Conservation (phyloP, 2,888 invertebrate genomes). For the Melikaiella ostensackeni region DNA sequence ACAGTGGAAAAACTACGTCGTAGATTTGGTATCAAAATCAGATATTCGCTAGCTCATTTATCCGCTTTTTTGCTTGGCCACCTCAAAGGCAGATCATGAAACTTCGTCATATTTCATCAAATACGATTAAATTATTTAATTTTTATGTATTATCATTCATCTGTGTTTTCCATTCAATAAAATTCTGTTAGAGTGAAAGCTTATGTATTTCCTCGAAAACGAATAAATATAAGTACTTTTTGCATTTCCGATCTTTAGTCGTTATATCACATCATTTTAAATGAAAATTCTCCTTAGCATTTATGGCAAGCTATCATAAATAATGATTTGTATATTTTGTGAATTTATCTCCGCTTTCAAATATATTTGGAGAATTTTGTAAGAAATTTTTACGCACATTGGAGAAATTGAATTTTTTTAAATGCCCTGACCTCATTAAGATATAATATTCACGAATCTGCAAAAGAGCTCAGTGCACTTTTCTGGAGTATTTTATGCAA, state of each 20-base stretch:
- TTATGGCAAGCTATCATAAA: background rate
- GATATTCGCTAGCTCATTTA: background rate
- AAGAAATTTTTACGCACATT: background rate
- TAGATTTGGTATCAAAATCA: background rate
- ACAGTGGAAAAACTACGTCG: background rate
- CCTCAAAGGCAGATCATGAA: background rate
- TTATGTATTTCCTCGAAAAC: background rate
- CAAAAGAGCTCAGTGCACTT: background rate
- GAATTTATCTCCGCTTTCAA: background rate
- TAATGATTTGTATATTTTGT: background rate
- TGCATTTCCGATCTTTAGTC: background rate
- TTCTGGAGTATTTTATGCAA: background rate
- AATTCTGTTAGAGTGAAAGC: background rate
- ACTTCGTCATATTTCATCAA: background rate
- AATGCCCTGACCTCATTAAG: background rate
- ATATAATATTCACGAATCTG: background rate
- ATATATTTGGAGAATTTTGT: background rate
- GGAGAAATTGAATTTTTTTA: background rate
- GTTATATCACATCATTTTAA: background rate
- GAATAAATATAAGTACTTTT: background rate
- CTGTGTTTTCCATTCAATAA: background rate
- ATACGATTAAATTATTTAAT: constrained; percentile 32
- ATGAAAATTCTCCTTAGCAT: background rate
- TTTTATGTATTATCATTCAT: constrained; percentile 5
- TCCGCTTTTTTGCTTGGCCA: constrained; percentile 5